A percentile compares a stretch with the other conserved stretches of the same genome.
Evolutionary conservation across 2,113 vertebrate species (phyloP).

Genomic region (Actenoides hombroni): DNA sequence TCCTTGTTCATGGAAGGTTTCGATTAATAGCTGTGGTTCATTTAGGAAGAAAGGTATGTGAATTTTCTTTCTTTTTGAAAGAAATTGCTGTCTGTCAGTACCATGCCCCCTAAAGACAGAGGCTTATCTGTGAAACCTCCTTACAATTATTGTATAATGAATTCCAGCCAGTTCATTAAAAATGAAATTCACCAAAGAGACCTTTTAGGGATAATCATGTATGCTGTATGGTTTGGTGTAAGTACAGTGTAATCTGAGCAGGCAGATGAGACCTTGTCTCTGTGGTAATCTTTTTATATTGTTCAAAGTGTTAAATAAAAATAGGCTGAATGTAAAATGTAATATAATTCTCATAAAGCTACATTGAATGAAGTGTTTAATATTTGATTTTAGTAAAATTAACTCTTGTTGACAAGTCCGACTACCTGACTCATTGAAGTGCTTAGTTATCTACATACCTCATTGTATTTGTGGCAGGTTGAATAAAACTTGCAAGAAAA

Average conservation of each 20-base stretch:
- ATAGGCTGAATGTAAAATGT: background rate
- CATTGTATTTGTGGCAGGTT: background rate
- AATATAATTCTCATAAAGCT: background rate
- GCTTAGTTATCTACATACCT: background rate
- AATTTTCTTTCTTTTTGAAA: background rate
- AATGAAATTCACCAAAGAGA: constrained; percentile 62
- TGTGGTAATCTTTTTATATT: constrained; percentile 19
- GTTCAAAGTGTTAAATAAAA: constrained; percentile 41
- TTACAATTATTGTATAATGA: constrained; percentile 62
- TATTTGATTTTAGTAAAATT: background rate
- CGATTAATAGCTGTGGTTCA: background rate
- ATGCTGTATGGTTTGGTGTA: background rate
- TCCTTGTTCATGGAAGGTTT: background rate
- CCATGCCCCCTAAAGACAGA: constrained; percentile 24
- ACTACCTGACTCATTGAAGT: background rate
- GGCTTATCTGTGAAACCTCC: constrained; percentile 44
- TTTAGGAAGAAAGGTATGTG: constrained; percentile 2
- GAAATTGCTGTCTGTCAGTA: background rate
- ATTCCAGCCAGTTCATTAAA: constrained; percentile 64
- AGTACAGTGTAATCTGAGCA: constrained; percentile 35
- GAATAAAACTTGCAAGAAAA: background rate
- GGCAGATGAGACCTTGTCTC: constrained; percentile 31
- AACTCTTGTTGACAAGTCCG: background rate
- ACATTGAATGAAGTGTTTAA: background rate
- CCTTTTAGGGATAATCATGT: constrained; percentile 59